phyloP scores from a whole-genome alignment of 2,888 invertebrate genomes.

The Pyrrhia umbra region DNA sequence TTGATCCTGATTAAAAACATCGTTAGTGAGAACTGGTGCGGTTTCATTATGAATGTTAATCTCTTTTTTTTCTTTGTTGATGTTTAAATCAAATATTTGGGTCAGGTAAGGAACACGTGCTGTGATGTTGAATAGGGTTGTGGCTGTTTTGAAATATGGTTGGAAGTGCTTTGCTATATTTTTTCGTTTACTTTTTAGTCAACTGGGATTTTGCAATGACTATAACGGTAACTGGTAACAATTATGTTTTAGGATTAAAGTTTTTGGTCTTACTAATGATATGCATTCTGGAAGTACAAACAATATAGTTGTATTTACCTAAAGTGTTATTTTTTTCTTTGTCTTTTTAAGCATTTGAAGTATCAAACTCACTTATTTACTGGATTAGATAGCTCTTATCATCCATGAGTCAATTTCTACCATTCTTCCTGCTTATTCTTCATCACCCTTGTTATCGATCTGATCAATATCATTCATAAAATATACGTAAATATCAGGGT shows the following conservation, averaged over 20 bases:
- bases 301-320: background rate
- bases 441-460: background rate
- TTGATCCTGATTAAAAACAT: constrained; percentile 56
- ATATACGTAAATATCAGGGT: constrained; percentile 26
- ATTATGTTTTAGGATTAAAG: constrained; percentile 11
- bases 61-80: constrained; percentile 37
- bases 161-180: constrained; percentile 1
- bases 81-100: constrained; percentile 52
- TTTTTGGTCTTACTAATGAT: background rate
- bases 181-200: constrained; percentile 23
- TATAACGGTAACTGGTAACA: constrained; percentile 8
- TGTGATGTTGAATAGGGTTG: constrained; percentile 41
- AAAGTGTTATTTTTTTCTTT: too few relatives aligned
- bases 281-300: too few relatives aligned
- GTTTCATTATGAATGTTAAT: constrained; percentile 52
- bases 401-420: background rate
- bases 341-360: too few relatives aligned
- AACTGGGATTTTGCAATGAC: constrained; percentile 36
- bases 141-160: constrained; percentile 37
- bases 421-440: background rate
- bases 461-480: background rate
- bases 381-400: background rate
- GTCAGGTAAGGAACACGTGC: constrained; percentile 59
- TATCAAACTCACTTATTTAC: too few relatives aligned
- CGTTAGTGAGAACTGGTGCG: constrained; percentile 43